Conservation (phyloP, 2,888 invertebrate genomes). For the Agonum fuliginosum region DNA sequence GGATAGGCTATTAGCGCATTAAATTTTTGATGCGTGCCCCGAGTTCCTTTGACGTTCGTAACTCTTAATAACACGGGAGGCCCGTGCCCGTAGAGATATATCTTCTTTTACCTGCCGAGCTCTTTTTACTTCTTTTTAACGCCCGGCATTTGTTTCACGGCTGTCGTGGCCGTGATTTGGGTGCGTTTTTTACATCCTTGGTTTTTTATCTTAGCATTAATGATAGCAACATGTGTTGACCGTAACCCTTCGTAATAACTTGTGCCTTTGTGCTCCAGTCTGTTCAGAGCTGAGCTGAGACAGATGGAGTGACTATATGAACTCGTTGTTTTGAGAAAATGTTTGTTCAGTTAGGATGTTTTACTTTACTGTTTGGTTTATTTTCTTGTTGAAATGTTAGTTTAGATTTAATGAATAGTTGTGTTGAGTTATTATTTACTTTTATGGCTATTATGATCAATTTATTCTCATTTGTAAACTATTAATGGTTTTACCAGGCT, state of each 20-base stretch:
- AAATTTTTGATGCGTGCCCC: conserved; percentile 45
- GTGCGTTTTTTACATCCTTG: conserved; percentile 39
- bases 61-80: conserved; percentile 34
- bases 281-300: not conserved
- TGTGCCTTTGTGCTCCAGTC: conserved; percentile 42
- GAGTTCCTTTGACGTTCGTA: conserved; percentile 21
- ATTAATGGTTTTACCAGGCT: too few species aligned
- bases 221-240: conserved; percentile 57
- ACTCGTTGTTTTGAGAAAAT: conserved; percentile 39
- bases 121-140: conserved; percentile 49
- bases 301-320: conserved; percentile 29
- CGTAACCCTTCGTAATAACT: conserved; percentile 52
- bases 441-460: not conserved
- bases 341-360: conserved; percentile 3
- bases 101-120: conserved; percentile 14
- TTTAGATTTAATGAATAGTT: conserved; percentile 35
- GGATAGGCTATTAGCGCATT: conserved; percentile 51
- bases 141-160: conserved; percentile 43
- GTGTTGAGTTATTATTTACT: conserved; percentile 22
- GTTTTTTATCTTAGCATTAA: conserved; percentile 46
- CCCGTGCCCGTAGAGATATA: conserved; percentile 32
- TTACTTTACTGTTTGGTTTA: conserved; percentile 19
- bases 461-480: not conserved
- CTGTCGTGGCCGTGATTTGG: conserved; percentile 48
- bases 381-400: conserved; percentile 26